Evolutionary conservation across 1,140 invertebrate species (phyloP), one percentile per base, ranked within the genome.

Genomic region (Papilio aristodemus): DNA sequence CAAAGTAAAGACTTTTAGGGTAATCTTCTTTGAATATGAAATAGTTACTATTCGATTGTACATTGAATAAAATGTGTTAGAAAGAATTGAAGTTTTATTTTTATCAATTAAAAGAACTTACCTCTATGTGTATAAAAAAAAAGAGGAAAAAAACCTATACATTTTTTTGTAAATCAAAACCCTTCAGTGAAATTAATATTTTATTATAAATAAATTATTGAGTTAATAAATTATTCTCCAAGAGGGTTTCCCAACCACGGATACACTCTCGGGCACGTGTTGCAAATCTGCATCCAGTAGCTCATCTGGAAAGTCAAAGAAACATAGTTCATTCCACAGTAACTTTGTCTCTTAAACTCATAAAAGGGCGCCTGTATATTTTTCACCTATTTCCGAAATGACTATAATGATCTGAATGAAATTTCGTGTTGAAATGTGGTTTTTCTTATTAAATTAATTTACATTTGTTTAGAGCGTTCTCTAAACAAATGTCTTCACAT

Each of bases 11-110:
- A 78, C 68, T 72, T 72, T 41, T 72, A 72, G 64, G 69, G 60
- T 70, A 70, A 67, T 69, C 73, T 71, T 74, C 70, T 81, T 75
- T 81, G 67, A 57, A 81, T 81, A 77, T 78, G 71, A 67, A 79
- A 82, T 86, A 85, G 79, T 84, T 81, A 85, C 76, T 83, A 79
- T 77, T 87, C 74, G 77, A 81, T n/a, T 86, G 85, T 87, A 87
- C 80, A 85, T 77, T 76, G 68, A 77, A 71, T 81, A 83, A 87
- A 87, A 87, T 84, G 81, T 87, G 84, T 84, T 80, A 83, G 83
- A 81, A 80, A 75, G 39, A 25, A 50, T 27, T n/a, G 1, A 50
- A 10, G 7, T 66, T 66, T 66, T 38, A 66, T 66, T 64, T 17
- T 37, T n/a, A n/a, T 22, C 32, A 67, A 43, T 80, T 76, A 85